Evolutionary conservation across 2,113 vertebrate species (phyloP), one percentile per base, ranked within the genome.

Genomic region (Sula dactylatra): DNA sequence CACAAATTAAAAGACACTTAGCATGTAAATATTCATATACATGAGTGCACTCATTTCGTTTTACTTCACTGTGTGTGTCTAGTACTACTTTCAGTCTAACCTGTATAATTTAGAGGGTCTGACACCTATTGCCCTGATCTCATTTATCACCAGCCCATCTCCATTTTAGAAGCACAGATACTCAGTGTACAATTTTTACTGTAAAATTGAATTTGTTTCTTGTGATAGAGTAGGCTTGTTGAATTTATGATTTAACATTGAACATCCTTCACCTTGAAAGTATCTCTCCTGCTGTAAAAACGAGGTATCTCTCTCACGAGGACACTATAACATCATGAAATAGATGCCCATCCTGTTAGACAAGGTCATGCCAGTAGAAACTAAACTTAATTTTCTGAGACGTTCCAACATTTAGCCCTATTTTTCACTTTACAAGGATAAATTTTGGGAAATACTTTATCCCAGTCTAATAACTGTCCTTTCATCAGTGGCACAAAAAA

Each of bases 171-270:
- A 91, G 36, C 54, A 44, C 55, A 93, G 77, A 73, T 89, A 91
- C 62, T 70, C 93, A 88, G 70, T 82, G 87, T 59, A 88, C 78
- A 90, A 82, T 93, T 94, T 96, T 97, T 87, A 88, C 74, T 86
- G 84, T 86, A 97, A 96, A 96, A 96, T 50, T 88, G 78, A 93
- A 95, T 79, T 89, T 95, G 78, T 93, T 97, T 96, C 95, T 88
- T 81, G 71, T 95, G 91, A 84, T 94, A 96, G 84, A 85, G 47
- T 31, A 71, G 66, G 66, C 47, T 71, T 77, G 78, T 56, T 95
- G 87, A 94, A 96, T 96, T 95, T 97, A 97, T 91, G 96, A 64
- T 87, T 91, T 93, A 81, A 81, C 72, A 88, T 4, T 64, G 74
- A 88, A 80, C 91, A 96, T 94, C 70, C 76, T 93, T 97, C 91